Evolutionary conservation across 2,113 vertebrate genomes (phyloP).

Genomic region (Zosterops hypoxanthus): DNA sequence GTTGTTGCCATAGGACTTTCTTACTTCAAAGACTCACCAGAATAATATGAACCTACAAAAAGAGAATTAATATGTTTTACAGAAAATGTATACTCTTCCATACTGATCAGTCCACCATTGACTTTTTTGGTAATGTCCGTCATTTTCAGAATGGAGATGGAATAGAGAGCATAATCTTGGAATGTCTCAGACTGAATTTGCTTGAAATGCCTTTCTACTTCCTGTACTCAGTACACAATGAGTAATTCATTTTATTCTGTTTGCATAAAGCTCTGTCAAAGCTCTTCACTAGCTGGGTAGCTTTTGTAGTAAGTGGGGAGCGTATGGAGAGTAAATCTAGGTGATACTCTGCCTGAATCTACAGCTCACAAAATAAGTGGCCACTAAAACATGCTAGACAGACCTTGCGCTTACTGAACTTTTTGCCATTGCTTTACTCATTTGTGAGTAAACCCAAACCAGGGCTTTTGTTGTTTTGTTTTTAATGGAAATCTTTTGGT

Average conservation of each 20-base stretch:
- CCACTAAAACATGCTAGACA: not conserved
- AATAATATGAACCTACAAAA: not conserved
- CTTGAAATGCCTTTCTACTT: not conserved
- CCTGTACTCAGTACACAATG: not conserved
- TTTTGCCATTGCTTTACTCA: not conserved
- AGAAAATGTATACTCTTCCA: not conserved
- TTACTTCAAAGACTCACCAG: not conserved
- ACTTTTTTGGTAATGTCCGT: not conserved
- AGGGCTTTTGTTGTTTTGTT: not conserved
- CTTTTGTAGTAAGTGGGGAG: not conserved
- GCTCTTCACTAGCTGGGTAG: not conserved
- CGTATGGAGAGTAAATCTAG: not conserved
- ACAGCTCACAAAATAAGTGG: not conserved
- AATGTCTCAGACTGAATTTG: not conserved
- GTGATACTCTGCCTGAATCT: not conserved
- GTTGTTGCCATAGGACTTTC: not conserved
- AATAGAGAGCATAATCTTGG: not conserved
- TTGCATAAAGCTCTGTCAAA: not conserved
- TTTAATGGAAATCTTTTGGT: not conserved
- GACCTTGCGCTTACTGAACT: not conserved
- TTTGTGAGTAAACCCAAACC: not conserved
- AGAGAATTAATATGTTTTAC: not conserved
- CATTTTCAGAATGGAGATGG: not conserved
- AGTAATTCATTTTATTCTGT: not conserved
- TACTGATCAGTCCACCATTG: not conserved